phyloP scores from a whole-genome alignment of 2,113 vertebrate species.

The Muscicapa adusta region DNA sequence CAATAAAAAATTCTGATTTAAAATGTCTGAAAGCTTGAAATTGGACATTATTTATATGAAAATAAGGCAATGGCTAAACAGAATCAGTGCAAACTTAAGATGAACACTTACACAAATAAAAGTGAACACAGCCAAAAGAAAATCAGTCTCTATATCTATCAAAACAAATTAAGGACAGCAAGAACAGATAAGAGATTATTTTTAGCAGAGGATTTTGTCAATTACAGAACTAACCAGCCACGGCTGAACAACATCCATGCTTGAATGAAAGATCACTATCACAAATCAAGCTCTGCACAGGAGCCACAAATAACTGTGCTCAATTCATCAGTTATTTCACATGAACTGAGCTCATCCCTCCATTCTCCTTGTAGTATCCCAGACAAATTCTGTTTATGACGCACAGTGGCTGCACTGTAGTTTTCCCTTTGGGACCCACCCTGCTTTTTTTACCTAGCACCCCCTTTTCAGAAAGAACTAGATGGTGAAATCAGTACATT shows the following conservation, averaged over 20 bases:
- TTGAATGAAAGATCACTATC: slow-evolving; percentile 44
- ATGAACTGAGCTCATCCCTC: slow-evolving; percentile 13
- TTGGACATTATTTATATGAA: background rate
- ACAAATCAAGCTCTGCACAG: slow-evolving; percentile 30
- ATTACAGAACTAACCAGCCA: slow-evolving; percentile 59
- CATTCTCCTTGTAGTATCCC: background rate
- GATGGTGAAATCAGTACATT: background rate
- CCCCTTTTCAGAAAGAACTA: background rate
- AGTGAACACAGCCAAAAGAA: background rate
- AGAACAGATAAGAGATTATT: background rate
- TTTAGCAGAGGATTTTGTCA: slow-evolving; percentile 46
- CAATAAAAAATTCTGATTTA: background rate
- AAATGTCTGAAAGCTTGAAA: background rate
- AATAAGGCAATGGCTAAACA: background rate
- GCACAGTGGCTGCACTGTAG: background rate
- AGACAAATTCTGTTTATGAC: background rate
- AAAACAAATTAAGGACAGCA: slow-evolving; percentile 12
- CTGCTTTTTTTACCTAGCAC: background rate
- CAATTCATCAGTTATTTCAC: background rate
- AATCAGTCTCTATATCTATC: background rate
- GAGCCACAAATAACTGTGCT: slow-evolving; percentile 6
- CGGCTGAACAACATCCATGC: slow-evolving; percentile 32
- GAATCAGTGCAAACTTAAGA: background rate
- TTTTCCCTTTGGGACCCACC: background rate
- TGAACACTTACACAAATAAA: background rate